Percentiles rank a stretch among this genome's conserved stretches.
Conservation (phyloP, 2,888 invertebrate genomes). For the Eulithis prunata region DNA sequence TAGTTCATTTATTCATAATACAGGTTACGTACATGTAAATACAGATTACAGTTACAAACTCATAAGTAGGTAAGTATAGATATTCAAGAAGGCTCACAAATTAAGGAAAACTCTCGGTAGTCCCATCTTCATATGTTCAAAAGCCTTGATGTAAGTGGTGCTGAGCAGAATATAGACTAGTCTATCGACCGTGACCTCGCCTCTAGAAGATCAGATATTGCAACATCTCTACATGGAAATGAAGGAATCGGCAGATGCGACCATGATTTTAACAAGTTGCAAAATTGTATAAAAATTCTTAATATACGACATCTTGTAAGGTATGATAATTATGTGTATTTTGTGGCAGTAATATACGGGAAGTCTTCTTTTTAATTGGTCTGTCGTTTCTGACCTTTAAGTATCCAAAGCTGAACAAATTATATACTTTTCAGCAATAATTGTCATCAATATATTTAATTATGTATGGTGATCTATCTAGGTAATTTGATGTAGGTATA, state of each 20-base stretch:
- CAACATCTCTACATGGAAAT: conserved; percentile 10
- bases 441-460: too few species aligned
- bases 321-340: conserved; percentile 4
- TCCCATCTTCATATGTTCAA: background rate
- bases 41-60: too few species aligned
- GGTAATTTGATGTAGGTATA: too few species aligned
- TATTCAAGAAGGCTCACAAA: background rate
- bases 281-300: conserved; percentile 14
- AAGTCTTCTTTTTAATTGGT: conserved; percentile 9
- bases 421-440: background rate
- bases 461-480: too few species aligned
- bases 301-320: background rate
- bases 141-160: conserved; percentile 20
- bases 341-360: background rate
- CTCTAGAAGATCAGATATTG: background rate
- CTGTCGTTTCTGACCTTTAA: conserved; percentile 7
- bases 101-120: conserved; percentile 14
- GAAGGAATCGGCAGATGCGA: conserved; percentile 9
- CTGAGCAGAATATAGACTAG: conserved; percentile 34
- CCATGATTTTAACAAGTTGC: conserved; percentile 11
- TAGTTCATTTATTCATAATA: too few species aligned
- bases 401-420: background rate
- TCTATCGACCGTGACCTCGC: conserved; percentile 34
- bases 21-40: too few species aligned
- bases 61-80: too few species aligned